Conservation (phyloP, 2,888 invertebrate species). For the Sinodicranocentrus sp. region DNA sequence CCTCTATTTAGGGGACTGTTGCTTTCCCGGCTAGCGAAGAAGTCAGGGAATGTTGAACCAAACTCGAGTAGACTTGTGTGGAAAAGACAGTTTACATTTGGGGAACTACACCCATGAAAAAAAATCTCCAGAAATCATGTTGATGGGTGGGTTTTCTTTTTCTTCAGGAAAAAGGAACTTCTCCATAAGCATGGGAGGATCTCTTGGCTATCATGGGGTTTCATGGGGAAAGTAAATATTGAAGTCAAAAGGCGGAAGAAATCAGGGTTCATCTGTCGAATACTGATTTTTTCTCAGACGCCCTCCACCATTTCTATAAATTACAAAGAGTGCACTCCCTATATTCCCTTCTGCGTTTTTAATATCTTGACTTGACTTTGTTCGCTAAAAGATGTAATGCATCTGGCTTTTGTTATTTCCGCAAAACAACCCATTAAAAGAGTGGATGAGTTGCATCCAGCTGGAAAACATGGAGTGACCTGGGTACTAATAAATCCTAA, state of each 20-base stretch:
- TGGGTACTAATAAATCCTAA: no score
- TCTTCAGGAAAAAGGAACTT: neutral
- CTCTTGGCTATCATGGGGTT: slow-evolving; percentile 40
- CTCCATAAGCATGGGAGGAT: no score
- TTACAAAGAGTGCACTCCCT: neutral
- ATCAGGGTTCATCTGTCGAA: slow-evolving; percentile 70
- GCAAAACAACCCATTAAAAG: neutral
- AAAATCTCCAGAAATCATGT: slow-evolving; percentile 30
- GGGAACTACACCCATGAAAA: slow-evolving; percentile 4
- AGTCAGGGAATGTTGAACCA: slow-evolving; percentile 27
- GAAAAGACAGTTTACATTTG: slow-evolving; percentile 42
- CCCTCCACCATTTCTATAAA: neutral
- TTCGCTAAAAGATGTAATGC: neutral
- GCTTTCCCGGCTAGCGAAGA: no score
- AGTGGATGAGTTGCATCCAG: no score
- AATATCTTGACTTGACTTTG: neutral
- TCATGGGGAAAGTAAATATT: slow-evolving; percentile 62
- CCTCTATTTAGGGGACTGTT: no score
- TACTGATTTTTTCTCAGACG: slow-evolving; percentile 63
- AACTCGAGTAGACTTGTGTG: slow-evolving; percentile 48
- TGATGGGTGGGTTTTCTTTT: slow-evolving; percentile 36
- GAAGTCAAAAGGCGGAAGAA: slow-evolving; percentile 73
- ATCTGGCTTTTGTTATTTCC: neutral
- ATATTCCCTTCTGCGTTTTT: neutral
- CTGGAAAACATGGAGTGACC: no score